These are phyloP conservation scores for Chelon labrosus DNA, from an alignment of 2,797 vertebrate genomes.

Conservation along the genomic window DNA sequence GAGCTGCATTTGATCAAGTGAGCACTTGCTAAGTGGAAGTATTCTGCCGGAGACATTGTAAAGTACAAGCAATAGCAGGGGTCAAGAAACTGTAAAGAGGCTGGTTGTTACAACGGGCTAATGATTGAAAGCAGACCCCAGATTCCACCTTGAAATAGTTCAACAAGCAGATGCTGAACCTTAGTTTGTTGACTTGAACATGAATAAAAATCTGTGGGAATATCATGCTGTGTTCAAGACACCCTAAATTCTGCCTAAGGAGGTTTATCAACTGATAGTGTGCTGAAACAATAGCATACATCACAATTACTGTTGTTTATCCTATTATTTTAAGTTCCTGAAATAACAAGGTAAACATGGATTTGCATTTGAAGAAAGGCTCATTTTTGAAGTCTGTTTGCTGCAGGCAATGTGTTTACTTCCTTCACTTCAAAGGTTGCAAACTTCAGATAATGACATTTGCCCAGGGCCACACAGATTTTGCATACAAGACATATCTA, in stretches of 20 bases:
- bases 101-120: background rate
- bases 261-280: background rate
- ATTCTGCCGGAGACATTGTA: background rate
- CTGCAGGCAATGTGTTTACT: background rate
- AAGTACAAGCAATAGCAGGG: background rate
- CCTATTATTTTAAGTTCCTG: background rate
- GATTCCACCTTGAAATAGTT: constrained; percentile 11
- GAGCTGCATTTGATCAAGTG: no score
- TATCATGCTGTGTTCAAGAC: constrained; percentile 3
- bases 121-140: background rate
- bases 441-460: background rate
- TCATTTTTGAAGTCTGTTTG: background rate
- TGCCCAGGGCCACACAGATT: background rate
- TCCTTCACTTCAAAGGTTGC: background rate
- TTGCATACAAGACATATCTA: background rate
- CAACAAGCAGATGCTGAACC: constrained; percentile 4
- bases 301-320: background rate
- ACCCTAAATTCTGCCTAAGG: constrained; percentile 9
- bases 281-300: background rate
- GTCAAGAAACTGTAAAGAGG: background rate
- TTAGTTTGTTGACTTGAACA: constrained; percentile 5
- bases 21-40: background rate
- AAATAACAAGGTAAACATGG: background rate
- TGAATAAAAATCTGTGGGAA: constrained; percentile 1
- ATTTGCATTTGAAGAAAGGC: background rate